Evolutionary conservation across 2,888 invertebrate genomes (phyloP).

Genomic region (Pogonocherus hispidulus): DNA sequence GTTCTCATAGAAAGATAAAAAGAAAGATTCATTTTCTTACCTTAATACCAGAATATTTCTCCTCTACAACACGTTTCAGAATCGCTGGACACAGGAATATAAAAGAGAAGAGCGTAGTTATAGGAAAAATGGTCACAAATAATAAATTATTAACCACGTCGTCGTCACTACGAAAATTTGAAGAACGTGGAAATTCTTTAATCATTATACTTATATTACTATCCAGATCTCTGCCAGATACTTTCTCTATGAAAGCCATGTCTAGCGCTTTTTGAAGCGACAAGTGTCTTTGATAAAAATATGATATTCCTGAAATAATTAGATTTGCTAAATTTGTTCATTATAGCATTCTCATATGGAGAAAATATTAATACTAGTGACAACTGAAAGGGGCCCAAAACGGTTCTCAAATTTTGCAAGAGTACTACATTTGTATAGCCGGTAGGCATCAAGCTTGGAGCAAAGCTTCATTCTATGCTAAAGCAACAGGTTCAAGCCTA

Average conservation of each 20-base stretch:
- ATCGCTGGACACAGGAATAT: constrained; percentile 71
- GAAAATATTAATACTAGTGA: too few relatives aligned
- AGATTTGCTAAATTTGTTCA: too few relatives aligned
- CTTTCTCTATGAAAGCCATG: constrained; percentile 69
- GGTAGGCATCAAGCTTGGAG: too few relatives aligned
- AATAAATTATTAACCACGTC: constrained; percentile 59
- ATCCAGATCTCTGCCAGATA: constrained; percentile 34
- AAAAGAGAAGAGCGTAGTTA: constrained; percentile 68
- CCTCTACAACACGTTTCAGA: constrained; percentile 73
- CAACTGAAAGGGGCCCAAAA: too few relatives aligned
- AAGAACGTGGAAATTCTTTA: constrained; percentile 74
- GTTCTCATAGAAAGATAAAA: background rate
- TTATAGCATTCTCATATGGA: too few relatives aligned
- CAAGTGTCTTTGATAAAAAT: constrained; percentile 70
- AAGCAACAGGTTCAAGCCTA: too few relatives aligned
- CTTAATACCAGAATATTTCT: constrained; percentile 74
- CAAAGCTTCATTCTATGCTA: too few relatives aligned
- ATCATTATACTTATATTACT: constrained; percentile 60
- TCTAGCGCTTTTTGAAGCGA: constrained; percentile 75
- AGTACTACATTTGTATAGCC: too few relatives aligned
- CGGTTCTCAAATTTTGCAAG: too few relatives aligned
- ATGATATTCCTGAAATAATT: constrained; percentile 31
- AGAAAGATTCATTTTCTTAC: constrained; percentile 58
- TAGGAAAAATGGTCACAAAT: constrained; percentile 64
- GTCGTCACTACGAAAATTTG: too few relatives aligned